Base-by-base conservation (phyloP, 2,113 vertebrate genomes). In the Dicaeum eximium region DNA sequence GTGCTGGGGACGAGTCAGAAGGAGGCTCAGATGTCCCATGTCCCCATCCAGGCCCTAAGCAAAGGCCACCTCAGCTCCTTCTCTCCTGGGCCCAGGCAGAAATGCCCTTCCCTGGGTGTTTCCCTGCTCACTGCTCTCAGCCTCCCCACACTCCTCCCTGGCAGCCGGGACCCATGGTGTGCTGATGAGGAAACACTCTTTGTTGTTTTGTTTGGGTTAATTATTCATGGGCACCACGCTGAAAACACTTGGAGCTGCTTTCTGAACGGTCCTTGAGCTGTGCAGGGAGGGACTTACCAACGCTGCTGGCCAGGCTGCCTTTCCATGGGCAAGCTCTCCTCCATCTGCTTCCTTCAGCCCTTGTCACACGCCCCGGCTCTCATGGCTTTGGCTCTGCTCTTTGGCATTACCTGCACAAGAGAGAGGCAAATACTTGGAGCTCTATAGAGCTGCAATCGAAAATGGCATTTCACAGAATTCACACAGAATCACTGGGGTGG, bases 321-420 rank as follows among this genome's bases (percentile, higher is more conserved):
- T 23, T 47, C 79, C 45, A 4, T 0, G 7, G 88, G 83, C 93
- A 77, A 64, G 78, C 64, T 65, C 90, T 81, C 53, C 35, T 77
- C 93, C 88, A 79, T 65, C 95, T 80, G 91, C 91, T 94, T 72
- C 92, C 79, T 75, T 96, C 96, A 91, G 91, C 86, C 91, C 77
- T 75, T 24, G 67, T 92, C 86, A 65, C 60, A 5, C 82, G 82
- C 91, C 51, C 67, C 35, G 0, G 85, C 75, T 40, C 96, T 75
- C 79, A 71, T 61, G 83, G 91, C 93, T 87, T 47, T 75, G 89
- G 81, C 91, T 66, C 9, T 48, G 70, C 77, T 92, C 92, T 65
- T 54, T 85, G 89, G 71, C 92, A 88, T 96, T 93, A 97, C 30
- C 97, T 97, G 88, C 24, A 44, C 10, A 65, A 95, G 84, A 91